phyloP scores from a whole-genome alignment of 2,797 vertebrate genomes.

The Gobio occitaniae region DNA sequence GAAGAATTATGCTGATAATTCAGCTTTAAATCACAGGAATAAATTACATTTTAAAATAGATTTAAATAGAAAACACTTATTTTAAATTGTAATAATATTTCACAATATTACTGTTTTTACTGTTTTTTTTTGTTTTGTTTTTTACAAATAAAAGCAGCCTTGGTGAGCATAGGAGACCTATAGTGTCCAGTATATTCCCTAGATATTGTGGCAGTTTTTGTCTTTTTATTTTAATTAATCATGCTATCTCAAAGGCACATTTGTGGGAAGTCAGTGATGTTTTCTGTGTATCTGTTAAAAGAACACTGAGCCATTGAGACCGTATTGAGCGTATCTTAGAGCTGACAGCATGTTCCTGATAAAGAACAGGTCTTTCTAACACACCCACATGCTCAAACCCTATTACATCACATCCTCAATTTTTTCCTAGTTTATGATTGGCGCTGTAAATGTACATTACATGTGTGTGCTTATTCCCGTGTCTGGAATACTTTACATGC shows the following conservation, averaged over 20 bases:
- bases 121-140: background rate
- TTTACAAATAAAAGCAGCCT: background rate
- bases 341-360: conserved; percentile 45
- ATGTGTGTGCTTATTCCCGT: background rate
- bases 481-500: conserved; percentile 38
- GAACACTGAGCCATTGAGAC: conserved; percentile 10
- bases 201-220: background rate
- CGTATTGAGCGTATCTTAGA: conserved; percentile 11
- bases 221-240: background rate
- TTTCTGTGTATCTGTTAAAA: conserved; percentile 23
- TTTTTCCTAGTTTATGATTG: background rate
- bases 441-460: conserved; percentile 3
- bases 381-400: conserved; percentile 10
- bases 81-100: background rate
- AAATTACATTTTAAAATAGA: background rate
- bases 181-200: background rate
- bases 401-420: conserved; percentile 18
- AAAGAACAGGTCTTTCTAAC: conserved; percentile 36
- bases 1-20: background rate
- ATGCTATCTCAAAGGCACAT: background rate
- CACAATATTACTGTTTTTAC: background rate
- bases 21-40: background rate
- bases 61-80: background rate
- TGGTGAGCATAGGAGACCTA: background rate
- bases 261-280: conserved; percentile 14